Percentiles rank a stretch among this genome's conserved stretches.
Evolutionary conservation across 2,113 vertebrate species (phyloP).

Genomic region (Sceloporus undulatus): DNA sequence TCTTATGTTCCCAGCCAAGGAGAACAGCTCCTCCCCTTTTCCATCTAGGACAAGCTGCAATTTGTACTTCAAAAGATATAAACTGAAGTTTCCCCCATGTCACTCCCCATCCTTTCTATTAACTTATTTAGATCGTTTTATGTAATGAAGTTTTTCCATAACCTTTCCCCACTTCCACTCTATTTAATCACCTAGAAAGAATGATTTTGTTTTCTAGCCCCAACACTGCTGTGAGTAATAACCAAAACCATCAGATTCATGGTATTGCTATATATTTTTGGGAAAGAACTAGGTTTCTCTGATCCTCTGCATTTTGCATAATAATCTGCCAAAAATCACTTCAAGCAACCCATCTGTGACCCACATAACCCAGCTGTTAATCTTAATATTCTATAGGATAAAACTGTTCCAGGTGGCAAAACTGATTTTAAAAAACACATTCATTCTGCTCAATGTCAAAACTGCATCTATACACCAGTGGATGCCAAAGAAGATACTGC

Average conservation of each 20-base stretch:
- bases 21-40: not conserved
- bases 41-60: conserved; percentile 34
- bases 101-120: conserved; percentile 39
- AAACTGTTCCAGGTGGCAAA: conserved; percentile 60
- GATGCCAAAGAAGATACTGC: conserved; percentile 71
- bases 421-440: conserved; percentile 65
- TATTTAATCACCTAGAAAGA: conserved; percentile 66
- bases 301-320: conserved; percentile 66
- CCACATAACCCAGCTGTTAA: conserved; percentile 68
- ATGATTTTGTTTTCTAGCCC: conserved; percentile 58
- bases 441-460: conserved; percentile 73
- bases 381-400: conserved; percentile 65
- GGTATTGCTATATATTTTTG: conserved; percentile 68
- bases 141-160: conserved; percentile 49
- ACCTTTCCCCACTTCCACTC: not conserved
- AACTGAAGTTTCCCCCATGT: conserved; percentile 61
- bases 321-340: conserved; percentile 61
- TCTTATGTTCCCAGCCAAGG: conserved; percentile 25
- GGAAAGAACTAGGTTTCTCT: conserved; percentile 57
- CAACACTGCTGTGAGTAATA: conserved; percentile 59
- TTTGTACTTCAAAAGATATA: conserved; percentile 30
- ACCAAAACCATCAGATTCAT: conserved; percentile 45
- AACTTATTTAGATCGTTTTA: conserved; percentile 46
- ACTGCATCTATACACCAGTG: conserved; percentile 59
- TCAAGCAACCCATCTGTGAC: conserved; percentile 73